Evolutionary conservation across 1,140 invertebrate genomes (phyloP).

Genomic region (Drosophila littoralis): DNA sequence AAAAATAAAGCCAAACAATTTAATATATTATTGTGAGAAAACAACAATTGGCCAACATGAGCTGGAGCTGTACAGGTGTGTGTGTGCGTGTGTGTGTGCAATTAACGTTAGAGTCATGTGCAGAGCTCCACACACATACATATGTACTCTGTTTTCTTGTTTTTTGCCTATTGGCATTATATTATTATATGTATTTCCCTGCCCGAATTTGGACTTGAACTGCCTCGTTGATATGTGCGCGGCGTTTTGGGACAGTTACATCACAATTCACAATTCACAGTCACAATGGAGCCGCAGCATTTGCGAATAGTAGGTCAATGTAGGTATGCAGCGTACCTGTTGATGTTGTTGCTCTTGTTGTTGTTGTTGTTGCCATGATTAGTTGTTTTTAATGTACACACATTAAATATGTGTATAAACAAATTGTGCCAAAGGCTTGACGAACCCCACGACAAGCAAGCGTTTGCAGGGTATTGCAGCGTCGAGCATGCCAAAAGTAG

Average conservation of each 20-base stretch:
- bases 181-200: constrained; percentile 32
- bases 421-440: too few species aligned
- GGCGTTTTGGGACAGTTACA: constrained; percentile 80
- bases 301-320: constrained; percentile 81
- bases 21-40: constrained; percentile 74
- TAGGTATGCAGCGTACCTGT: constrained; percentile 41
- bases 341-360: constrained; percentile 18
- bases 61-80: constrained; percentile 1
- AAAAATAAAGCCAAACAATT: constrained; percentile 50
- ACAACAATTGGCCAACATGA: constrained; percentile 71
- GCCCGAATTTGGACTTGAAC: constrained; percentile 78
- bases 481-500: neutral
- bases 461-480: constrained; percentile 2
- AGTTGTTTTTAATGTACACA: constrained; percentile 51
- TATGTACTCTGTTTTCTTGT: constrained; percentile 11
- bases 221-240: constrained; percentile 81
- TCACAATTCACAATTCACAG: constrained; percentile 60
- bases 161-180: constrained; percentile 35
- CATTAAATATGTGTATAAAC: neutral
- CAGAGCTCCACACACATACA: constrained; percentile 29
- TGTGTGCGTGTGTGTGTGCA: constrained; percentile 50
- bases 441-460: too few species aligned
- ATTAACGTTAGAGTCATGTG: constrained; percentile 77
- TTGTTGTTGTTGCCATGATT: constrained; percentile 56
- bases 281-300: constrained; percentile 54